Percentiles rank a stretch among this genome's conserved stretches.
Conservation (phyloP, 2,888 invertebrate genomes). For the Acleris laterana region DNA sequence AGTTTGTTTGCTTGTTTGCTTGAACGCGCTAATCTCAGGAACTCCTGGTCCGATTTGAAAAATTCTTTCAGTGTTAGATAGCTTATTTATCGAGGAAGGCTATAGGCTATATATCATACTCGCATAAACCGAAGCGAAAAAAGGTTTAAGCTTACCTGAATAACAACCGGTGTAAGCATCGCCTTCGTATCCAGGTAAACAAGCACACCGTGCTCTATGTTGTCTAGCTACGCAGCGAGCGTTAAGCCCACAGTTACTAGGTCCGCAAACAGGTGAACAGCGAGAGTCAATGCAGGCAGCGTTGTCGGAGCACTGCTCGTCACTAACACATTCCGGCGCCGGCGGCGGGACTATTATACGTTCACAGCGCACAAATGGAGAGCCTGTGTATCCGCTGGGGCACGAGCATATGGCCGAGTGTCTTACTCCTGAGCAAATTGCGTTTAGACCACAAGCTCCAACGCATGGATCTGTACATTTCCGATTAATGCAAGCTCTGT, state of each 20-base stretch:
- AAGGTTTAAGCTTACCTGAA: slow-evolving; percentile 78
- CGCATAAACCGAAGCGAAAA: no score
- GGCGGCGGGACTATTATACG: slow-evolving; percentile 70
- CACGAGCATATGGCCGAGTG: slow-evolving; percentile 94
- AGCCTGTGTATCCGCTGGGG: slow-evolving; percentile 90
- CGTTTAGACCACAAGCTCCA: slow-evolving; percentile 92
- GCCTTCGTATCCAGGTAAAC: slow-evolving; percentile 92
- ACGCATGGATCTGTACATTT: slow-evolving; percentile 93
- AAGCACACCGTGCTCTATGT: slow-evolving; percentile 92
- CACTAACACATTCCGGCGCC: slow-evolving; percentile 90
- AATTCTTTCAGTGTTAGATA: no score
- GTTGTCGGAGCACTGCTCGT: slow-evolving; percentile 92
- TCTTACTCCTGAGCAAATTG: slow-evolving; percentile 88
- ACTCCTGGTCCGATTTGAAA: no score
- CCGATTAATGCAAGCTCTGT: slow-evolving; percentile 91
- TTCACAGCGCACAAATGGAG: slow-evolving; percentile 90
- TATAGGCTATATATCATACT: no score
- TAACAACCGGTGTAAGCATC: slow-evolving; percentile 91
- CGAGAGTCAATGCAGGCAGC: slow-evolving; percentile 91
- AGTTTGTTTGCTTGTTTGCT: no score
- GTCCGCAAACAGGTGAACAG: slow-evolving; percentile 90
- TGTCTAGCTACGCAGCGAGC: slow-evolving; percentile 91
- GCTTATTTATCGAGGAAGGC: no score
- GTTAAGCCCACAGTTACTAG: slow-evolving; percentile 89
- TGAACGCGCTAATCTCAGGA: no score